Base-by-base conservation (phyloP, 2,888 invertebrate species). In the Athrips mouffetella region DNA sequence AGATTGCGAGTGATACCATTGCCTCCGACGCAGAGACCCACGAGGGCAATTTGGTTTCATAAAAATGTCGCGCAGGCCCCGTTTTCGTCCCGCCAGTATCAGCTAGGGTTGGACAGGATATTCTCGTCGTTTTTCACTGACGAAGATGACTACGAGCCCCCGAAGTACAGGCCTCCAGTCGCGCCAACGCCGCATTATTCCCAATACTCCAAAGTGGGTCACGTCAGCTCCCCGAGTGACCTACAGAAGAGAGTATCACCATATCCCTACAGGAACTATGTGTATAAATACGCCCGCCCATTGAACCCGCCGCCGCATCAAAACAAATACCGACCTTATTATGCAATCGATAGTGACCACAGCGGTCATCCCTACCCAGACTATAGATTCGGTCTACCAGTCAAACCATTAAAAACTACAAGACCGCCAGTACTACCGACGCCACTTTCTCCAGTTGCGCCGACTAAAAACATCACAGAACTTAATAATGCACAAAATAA, bases 51-150 rank as follows among this genome's bases (percentile, higher is more conserved):
- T 46, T 88, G 86, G 86, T 63, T 84, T 29, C 85, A 85, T 55
- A 86, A 67, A 56, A 87, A 85, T 54, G 79, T 85, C 55, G 68
- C 58, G 15, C 77, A 76, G 1, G 53, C 62, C 2, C 68, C 64
- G 25, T n/a, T n/a, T n/a, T n/a, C n/a, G n/a, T 70, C 62, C 29
- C 66, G 73, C 29, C 70, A 73, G 35, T 62, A 69, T 44, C 58
- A 63, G 23, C 67, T 67, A 52, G 75, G 75, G 13, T 65, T 86
- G 39, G 86, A 88, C 46, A 72, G 85, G 63, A 67, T 88, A 50
- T 87, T 87, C 56, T 77, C 80, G 5, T 78, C 85, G 1, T 60
- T 85, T 48, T 87, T 88, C 57, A 73, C 76, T 41, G 84, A 86
- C 18, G 65, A 67, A 7, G 63, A 59, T 47, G 67, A 66, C 6